Conservation (phyloP, 2,888 invertebrate genomes). For the Aleiodes testaceus region DNA sequence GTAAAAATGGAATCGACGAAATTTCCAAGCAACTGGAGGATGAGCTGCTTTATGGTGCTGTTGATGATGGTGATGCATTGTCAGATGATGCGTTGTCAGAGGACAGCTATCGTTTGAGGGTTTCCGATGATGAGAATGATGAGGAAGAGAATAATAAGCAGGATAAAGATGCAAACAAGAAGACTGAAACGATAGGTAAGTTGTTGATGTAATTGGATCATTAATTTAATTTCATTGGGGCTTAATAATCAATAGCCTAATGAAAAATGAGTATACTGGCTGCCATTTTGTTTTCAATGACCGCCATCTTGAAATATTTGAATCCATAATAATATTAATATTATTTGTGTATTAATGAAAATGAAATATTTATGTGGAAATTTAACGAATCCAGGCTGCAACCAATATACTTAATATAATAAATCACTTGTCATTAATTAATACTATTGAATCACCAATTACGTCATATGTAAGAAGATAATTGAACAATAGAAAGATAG, state of each 20-base stretch:
- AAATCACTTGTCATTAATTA: neutral
- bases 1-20: conserved; percentile 55
- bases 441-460: neutral
- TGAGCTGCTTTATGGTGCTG: conserved; percentile 60
- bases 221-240: neutral
- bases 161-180: conserved; percentile 20
- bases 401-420: conserved; percentile 23
- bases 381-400: conserved; percentile 46
- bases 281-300: conserved; percentile 9
- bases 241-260: neutral
- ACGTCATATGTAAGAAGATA: neutral
- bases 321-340: neutral
- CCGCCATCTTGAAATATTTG: neutral
- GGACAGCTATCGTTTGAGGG: conserved; percentile 66
- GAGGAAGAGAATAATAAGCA: conserved; percentile 48
- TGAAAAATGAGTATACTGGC: neutral
- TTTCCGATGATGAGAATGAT: conserved; percentile 68
- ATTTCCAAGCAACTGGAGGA: conserved; percentile 62
- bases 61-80: conserved; percentile 62
- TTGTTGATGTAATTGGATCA: conserved; percentile 32
- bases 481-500: neutral
- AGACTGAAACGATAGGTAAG: conserved; percentile 47
- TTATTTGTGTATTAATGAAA: no score
- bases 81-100: conserved; percentile 62
- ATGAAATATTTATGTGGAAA: neutral